Percentiles rank a stretch among this genome's conserved stretches.
Evolutionary conservation across 2,113 vertebrate genomes (phyloP).

Genomic region (Rhineura floridana): DNA sequence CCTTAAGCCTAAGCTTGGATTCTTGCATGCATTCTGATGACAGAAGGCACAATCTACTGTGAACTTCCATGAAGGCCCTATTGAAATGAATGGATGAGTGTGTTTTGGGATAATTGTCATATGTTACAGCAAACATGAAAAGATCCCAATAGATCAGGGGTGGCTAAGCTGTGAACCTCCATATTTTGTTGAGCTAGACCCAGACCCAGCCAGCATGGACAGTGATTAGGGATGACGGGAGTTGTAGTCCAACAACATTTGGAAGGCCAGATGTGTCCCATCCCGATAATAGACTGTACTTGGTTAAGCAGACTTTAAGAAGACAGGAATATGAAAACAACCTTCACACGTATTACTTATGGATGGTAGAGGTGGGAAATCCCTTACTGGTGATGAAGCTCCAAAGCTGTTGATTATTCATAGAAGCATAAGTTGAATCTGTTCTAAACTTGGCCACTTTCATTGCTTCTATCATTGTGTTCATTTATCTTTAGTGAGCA

Average conservation of each 20-base stretch:
- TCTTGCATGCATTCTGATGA: neutral
- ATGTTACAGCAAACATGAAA: neutral
- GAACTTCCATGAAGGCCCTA: neutral
- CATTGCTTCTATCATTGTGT: slow-evolving; percentile 17
- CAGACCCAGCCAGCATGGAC: no score
- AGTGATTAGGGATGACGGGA: no score
- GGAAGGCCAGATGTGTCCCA: no score
- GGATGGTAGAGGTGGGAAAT: neutral
- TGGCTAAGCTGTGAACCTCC: no score
- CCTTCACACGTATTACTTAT: neutral
- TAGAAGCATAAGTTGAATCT: neutral
- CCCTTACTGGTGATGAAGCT: neutral
- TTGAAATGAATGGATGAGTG: neutral
- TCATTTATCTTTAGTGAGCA: slow-evolving; percentile 34
- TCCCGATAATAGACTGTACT: neutral
- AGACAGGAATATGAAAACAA: neutral
- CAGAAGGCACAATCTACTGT: neutral
- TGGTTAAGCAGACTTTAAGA: neutral
- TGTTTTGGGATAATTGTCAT: neutral
- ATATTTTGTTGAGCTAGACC: no score
- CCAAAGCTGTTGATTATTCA: neutral
- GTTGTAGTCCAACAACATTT: no score
- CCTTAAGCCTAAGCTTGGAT: neutral
- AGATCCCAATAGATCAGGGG: neutral
- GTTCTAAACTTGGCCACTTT: slow-evolving; percentile 31